Percentiles rank a stretch among this genome's conserved stretches.
Conservation (phyloP, 2,888 invertebrate species). For the Pheosia tremula region DNA sequence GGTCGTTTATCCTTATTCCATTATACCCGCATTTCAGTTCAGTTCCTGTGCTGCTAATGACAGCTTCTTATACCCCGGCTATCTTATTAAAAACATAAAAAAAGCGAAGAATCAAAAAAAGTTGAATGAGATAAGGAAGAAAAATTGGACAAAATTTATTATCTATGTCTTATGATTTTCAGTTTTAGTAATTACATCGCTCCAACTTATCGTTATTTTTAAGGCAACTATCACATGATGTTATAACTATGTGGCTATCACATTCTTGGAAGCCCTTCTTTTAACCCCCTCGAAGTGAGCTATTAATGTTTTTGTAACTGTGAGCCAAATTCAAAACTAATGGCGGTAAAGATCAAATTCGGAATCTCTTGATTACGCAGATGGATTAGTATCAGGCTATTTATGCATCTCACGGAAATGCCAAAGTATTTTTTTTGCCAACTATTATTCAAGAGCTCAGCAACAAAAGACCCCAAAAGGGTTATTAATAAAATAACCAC, state of each 20-base stretch:
- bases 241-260: too few relatives aligned
- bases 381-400: too few relatives aligned
- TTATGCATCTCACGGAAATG: too few relatives aligned
- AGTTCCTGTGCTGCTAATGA: not conserved
- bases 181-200: too few relatives aligned
- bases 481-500: constrained; percentile 12
- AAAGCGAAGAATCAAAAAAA: not conserved
- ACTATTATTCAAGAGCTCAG: not conserved
- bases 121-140: not conserved
- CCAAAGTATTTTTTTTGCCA: not conserved
- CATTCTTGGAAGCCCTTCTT: too few relatives aligned
- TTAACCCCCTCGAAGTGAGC: too few relatives aligned
- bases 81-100: not conserved
- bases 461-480: not conserved
- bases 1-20: not conserved
- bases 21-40: not conserved
- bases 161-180: not conserved
- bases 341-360: too few relatives aligned
- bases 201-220: too few relatives aligned
- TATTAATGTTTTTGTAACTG: too few relatives aligned
- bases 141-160: not conserved
- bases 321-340: too few relatives aligned
- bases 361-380: too few relatives aligned
- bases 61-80: not conserved
- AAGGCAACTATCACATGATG: too few relatives aligned